Base-by-base conservation (phyloP, 2,113 vertebrate species). In the Stigmatopora nigra region DNA sequence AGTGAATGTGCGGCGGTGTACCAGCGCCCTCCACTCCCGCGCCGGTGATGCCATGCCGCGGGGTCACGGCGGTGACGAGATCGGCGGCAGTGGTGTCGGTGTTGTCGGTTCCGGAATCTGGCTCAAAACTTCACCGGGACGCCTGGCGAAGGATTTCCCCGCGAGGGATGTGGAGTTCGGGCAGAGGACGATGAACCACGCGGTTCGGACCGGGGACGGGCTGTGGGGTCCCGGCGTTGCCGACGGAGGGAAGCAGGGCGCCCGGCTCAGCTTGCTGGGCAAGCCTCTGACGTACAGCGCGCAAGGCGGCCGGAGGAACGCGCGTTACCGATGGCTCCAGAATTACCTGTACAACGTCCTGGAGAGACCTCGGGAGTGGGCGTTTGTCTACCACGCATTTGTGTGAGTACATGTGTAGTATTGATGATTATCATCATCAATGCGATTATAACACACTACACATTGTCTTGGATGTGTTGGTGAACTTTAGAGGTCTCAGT, bases 271-370 rank as follows among this genome's bases (percentile, higher is more conserved):
- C 85, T 90, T 98, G 72, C 89, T 98, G 75, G 95, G 94, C 78
- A 98, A 96, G 82, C 94, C 96, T 86, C 92, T 95, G 70, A 91
- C 87, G 45, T 97, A 96, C 90, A 94, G 90, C 86, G 88, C 92
- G 61, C 94, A 94, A 78, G 94, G 91, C 89, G 93, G 93, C 87
- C 92, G 95, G 83, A 88, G 95, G 79, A 98, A 95, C 91, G 96
- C 91, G 79, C 93, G 94, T 71, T 98, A 98, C 89, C 90, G 95
- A 79, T 88, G 93, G 68, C 86, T 97, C 80, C 96, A 98, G 87
- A 98, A 98, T 84, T 94, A 92, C 86, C 92, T 98, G 70, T 98
- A 98, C 91, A 98, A 98, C 88, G 94, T 98, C 73, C 79, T 98
- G 91, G 96, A 98, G 89, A 89, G 96, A 90, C 96, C 96, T 46